Evolutionary conservation across 2,888 invertebrate genomes (phyloP).

Genomic region (Drosophila meridiana): DNA sequence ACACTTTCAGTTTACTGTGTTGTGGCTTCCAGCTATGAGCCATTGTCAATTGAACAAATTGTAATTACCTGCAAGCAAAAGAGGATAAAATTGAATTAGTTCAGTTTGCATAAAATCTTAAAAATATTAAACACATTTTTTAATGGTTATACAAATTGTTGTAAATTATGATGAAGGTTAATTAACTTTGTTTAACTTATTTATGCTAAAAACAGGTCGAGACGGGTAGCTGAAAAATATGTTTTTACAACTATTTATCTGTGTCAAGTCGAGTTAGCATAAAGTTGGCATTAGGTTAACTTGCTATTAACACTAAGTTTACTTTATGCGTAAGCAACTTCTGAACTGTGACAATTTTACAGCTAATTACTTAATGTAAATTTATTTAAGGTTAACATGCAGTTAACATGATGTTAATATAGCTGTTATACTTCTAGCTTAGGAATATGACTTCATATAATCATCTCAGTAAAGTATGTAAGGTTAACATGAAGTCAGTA

Average conservation of each 20-base stretch:
- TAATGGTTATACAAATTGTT: background rate
- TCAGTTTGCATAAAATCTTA: background rate
- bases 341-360: background rate
- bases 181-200: background rate
- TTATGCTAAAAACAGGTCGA: background rate
- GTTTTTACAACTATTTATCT: background rate
- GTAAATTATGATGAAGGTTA: background rate
- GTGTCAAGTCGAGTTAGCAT: constrained; percentile 3
- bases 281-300: constrained; percentile 5
- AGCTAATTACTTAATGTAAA: constrained; percentile 2
- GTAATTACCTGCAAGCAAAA: constrained; percentile 68
- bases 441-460: no score
- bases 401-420: constrained; percentile 8
- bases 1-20: constrained; percentile 17
- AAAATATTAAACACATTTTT: background rate
- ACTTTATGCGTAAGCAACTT: background rate
- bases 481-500: no score
- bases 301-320: background rate
- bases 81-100: constrained; percentile 37
- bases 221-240: background rate
- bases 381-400: background rate
- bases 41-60: constrained; percentile 8
- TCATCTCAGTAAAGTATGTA: no score
- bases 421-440: no score
- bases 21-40: constrained; percentile 27